These are phyloP conservation scores for Lordiphosa andalusiaca DNA, from an alignment of 2,888 invertebrate species.

Conservation along the genomic window DNA sequence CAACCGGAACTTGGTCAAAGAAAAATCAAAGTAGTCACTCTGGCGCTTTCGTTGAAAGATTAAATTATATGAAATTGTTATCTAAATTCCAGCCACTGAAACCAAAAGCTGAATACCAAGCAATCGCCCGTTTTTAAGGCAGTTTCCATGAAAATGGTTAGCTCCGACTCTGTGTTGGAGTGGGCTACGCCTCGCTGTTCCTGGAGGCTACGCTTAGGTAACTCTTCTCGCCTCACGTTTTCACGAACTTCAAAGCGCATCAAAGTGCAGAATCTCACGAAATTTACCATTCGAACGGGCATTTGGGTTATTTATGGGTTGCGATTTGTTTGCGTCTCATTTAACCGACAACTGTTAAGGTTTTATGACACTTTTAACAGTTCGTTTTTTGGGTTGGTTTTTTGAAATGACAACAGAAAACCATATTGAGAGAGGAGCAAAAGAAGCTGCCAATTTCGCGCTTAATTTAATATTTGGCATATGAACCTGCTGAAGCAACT, in stretches of 20 bases:
- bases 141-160: slow-evolving; percentile 35
- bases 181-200: slow-evolving; percentile 57
- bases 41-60: too few species aligned
- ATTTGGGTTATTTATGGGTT: slow-evolving; percentile 68
- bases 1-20: too few species aligned
- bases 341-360: slow-evolving; percentile 54
- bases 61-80: slow-evolving; percentile 1
- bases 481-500: too few species aligned
- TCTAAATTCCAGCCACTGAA: slow-evolving; percentile 12
- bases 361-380: slow-evolving; percentile 67
- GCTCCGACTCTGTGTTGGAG: not conserved
- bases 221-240: slow-evolving; percentile 68
- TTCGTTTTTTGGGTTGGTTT: slow-evolving; percentile 35
- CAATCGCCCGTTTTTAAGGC: slow-evolving; percentile 18
- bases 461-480: slow-evolving; percentile 13
- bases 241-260: slow-evolving; percentile 74
- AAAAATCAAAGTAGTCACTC: too few species aligned
- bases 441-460: slow-evolving; percentile 7
- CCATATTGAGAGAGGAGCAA: not conserved
- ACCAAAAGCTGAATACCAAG: slow-evolving; percentile 10
- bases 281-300: slow-evolving; percentile 69
- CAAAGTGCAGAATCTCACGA: slow-evolving; percentile 78
- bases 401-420: slow-evolving; percentile 1
- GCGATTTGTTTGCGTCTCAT: slow-evolving; percentile 68
- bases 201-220: slow-evolving; percentile 62